Evolutionary conservation across 2,888 invertebrate species (phyloP).

Genomic region (Tinea trinotella): DNA sequence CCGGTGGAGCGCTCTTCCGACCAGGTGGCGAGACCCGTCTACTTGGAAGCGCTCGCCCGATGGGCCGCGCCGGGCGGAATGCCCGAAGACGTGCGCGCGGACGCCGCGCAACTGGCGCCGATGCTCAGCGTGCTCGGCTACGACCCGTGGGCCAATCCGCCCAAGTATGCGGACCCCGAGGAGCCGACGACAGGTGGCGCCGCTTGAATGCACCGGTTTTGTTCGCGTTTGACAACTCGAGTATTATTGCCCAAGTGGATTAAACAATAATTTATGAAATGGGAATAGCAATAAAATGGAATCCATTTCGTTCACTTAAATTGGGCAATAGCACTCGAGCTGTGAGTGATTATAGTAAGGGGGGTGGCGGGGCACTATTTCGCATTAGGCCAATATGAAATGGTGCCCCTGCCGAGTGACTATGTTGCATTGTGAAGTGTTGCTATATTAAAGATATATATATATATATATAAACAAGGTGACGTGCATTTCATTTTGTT

Average conservation of each 20-base stretch:
- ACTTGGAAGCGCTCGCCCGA: slow-evolving; percentile 94
- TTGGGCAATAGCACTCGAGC: too few species aligned
- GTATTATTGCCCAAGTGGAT: neutral
- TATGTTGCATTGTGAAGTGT: too few species aligned
- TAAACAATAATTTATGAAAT: neutral
- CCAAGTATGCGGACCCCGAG: slow-evolving; percentile 92
- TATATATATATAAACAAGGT: too few species aligned
- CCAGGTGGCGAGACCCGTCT: slow-evolving; percentile 98
- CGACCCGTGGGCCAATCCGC: slow-evolving; percentile 97
- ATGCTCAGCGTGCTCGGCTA: slow-evolving; percentile 95
- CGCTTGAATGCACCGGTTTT: neutral
- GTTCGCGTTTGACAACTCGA: too few species aligned
- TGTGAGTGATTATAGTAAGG: too few species aligned
- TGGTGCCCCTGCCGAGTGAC: too few species aligned
- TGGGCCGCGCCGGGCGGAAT: slow-evolving; percentile 95
- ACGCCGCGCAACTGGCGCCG: slow-evolving; percentile 94
- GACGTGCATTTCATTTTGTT: too few species aligned
- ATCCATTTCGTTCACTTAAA: too few species aligned
- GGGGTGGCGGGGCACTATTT: too few species aligned
- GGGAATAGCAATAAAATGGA: neutral
- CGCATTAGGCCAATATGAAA: too few species aligned
- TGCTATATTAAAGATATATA: too few species aligned
- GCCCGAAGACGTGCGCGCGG: slow-evolving; percentile 91
- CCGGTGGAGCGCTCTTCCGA: slow-evolving; percentile 98
- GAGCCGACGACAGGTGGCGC: neutral